These are phyloP conservation scores for Corythaeola cristata DNA, from an alignment of 2,113 vertebrate genomes.

Conservation along the genomic window DNA sequence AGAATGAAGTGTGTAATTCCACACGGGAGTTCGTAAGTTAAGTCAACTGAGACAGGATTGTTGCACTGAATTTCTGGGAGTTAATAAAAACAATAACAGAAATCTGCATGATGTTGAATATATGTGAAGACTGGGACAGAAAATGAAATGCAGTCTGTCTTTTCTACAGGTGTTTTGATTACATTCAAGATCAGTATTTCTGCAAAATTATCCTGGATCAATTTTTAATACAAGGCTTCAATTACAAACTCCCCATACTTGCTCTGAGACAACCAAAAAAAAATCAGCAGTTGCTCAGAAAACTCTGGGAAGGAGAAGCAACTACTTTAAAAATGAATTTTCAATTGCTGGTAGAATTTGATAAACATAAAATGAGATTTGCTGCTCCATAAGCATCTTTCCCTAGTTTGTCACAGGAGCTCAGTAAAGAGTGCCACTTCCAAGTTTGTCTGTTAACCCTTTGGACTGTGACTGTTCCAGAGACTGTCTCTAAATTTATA, in stretches of 20 bases:
- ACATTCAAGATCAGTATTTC: background rate
- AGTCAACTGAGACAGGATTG: background rate
- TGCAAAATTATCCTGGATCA: background rate
- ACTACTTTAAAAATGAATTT: background rate
- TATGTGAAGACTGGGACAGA: background rate
- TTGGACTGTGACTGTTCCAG: background rate
- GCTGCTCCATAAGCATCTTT: background rate
- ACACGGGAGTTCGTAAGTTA: background rate
- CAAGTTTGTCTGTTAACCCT: background rate
- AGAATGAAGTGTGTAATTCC: background rate
- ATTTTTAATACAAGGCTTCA: background rate
- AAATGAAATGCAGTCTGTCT: background rate
- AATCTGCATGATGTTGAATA: background rate
- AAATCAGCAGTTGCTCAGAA: background rate
- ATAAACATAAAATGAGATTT: background rate
- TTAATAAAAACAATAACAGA: background rate
- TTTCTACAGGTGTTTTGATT: background rate
- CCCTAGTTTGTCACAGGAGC: background rate
- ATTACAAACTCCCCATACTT: background rate
- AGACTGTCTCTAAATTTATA: background rate
- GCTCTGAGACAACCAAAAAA: background rate
- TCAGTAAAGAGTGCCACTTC: background rate
- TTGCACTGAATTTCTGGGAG: background rate
- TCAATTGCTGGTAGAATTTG: background rate
- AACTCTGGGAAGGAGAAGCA: background rate